phyloP scores from a whole-genome alignment of 1,140 invertebrate species.

The Dinoponera quadriceps region DNA sequence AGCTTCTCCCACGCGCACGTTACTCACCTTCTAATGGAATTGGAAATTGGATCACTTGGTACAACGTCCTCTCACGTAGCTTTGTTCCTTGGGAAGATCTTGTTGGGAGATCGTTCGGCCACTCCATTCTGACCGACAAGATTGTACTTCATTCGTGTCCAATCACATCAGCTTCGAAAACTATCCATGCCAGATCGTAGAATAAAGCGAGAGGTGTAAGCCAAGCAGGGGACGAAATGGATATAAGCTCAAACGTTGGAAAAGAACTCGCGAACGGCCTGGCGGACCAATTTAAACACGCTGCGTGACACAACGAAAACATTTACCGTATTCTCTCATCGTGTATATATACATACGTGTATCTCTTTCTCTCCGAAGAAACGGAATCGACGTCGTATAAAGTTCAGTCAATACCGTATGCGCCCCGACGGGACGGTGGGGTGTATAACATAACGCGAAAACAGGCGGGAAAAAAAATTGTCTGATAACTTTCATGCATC shows the following conservation, averaged over 20 bases:
- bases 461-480: no score
- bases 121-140: constrained; percentile 39
- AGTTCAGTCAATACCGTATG: no score
- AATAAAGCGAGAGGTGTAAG: constrained; percentile 13
- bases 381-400: no score
- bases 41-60: constrained; percentile 68
- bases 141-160: constrained; percentile 57
- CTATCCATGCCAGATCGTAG: constrained; percentile 20
- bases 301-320: no score
- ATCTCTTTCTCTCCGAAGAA: no score
- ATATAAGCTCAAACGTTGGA: constrained; percentile 6
- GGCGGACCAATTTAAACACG: no score
- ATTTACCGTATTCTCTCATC: no score
- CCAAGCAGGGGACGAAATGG: not conserved
- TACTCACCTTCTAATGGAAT: constrained; percentile 63
- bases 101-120: constrained; percentile 33
- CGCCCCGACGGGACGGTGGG: no score
- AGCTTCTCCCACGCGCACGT: constrained; percentile 34
- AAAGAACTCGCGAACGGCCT: no score
- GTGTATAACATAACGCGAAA: no score
- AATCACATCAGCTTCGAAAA: constrained; percentile 42
- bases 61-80: constrained; percentile 27
- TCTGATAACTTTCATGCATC: no score
- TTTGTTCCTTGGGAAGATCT: constrained; percentile 33
- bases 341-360: no score